Evolutionary conservation across 1,140 invertebrate species (phyloP), one percentile per base, ranked within the genome.

Genomic region (Nephotettix cincticeps): DNA sequence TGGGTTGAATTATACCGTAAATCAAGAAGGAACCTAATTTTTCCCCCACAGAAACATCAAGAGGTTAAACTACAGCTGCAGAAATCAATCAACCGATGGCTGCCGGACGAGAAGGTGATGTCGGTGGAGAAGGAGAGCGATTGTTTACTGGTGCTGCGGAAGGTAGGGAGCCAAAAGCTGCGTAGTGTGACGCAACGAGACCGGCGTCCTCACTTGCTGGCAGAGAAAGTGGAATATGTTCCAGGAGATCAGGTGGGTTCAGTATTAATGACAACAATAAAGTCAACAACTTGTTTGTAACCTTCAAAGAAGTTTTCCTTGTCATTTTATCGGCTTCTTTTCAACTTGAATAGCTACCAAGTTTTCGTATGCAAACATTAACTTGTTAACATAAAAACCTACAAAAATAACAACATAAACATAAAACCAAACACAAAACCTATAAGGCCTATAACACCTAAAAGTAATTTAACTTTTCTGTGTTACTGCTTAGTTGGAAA

Each of bases 81-180:
- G 78, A 93, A 93, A 79, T 79, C 87, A 23, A 81, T 96, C 45
- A 86, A 87, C 28, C 91, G 90, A 78, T 91, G 91, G 87, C 84
- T 96, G 72, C 93, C 93, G 1, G 88, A 91, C 73, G 91, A 93
- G 78, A 97, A 96, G 84, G 75, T 96, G 1, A 86, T 90, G 77
- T 83, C 85, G 58, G 78, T 96, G 69, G 92, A 95, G 74, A 93
- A 89, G 73, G 79, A 83, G 64, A 83, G 85, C 45, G 95, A 97
- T 84, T 91, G 87, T 14, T 79, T 95, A 21, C 90, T 93, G 78
- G 75, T 97, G 29, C 82, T 97, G 73, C 83, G 94, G 72, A 86
- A 88, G 76, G 89, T 95, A 79, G 91, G 91, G 1, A 89, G 86
- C 70, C 93, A 95, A 79, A 96, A 96, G 80, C 86, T 91, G 75